Evolutionary conservation across 2,113 vertebrate genomes (phyloP).

Genomic region (Tragelaphus strepsiceros): DNA sequence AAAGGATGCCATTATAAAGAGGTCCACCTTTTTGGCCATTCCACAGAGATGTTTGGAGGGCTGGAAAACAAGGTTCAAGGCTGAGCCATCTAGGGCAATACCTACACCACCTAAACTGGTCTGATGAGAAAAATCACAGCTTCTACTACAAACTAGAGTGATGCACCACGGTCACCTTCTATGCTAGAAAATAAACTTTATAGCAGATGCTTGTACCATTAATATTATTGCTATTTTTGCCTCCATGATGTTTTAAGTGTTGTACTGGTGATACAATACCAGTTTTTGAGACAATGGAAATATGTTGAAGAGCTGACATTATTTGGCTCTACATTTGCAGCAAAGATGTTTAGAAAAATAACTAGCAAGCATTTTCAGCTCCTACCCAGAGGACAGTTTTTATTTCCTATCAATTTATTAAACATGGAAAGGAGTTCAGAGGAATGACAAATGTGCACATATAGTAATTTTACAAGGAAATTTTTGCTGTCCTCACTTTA

Average conservation of each 20-base stretch:
- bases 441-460: neutral
- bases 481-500: neutral
- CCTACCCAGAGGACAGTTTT: neutral
- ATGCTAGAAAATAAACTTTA: neutral
- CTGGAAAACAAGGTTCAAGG: neutral
- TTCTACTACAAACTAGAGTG: neutral
- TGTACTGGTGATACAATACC: neutral
- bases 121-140: neutral
- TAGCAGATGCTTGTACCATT: neutral
- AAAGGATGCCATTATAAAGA: neutral
- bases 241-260: neutral
- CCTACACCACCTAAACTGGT: neutral
- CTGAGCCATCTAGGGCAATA: neutral
- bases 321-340: neutral
- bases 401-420: neutral
- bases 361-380: neutral
- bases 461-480: neutral
- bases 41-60: neutral
- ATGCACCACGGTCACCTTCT: neutral
- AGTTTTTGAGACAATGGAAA: neutral
- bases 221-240: neutral
- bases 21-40: neutral
- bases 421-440: neutral
- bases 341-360: neutral
- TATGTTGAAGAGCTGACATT: neutral